Evolutionary conservation across 2,797 vertebrate genomes (phyloP), one percentile per base, ranked within the genome.

Genomic region (Podarcis lilfordi): DNA sequence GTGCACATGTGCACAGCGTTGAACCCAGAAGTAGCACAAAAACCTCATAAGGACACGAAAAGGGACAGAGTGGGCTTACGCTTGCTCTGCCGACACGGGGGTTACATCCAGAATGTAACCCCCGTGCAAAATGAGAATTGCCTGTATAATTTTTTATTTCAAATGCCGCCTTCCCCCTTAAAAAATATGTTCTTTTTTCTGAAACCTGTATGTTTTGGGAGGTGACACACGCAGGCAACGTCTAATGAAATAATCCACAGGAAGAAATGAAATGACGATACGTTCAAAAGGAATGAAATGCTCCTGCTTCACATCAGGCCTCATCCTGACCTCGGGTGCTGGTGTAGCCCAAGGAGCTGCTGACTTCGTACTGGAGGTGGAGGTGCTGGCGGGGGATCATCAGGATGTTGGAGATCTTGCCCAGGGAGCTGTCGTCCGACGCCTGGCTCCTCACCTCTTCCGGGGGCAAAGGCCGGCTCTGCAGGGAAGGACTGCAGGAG

Each of bases 291-390:
- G 61, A 80, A 15, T 3, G 19, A 4, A 25, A 5, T 17, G 79
- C 55, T 64, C 32, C 2, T 19, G 2, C 6, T 32, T 35, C 23
- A 10, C 40, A 17, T 40, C 32, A 1, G 32, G 74, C 35, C 86
- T 77, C 15, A 35, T 59, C 84, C 96, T 96, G 93, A 99, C 99
- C 99, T 98, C 98, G 97, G 80, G 98, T 98, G 96, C 98, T 98
- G 93, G 98, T 98, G 94, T 99, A 99, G 82, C 99, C 99, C 94
- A 99, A 94, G 15, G 99, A 99, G 95, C 99, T 99, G 97, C 99
- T 99, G 97, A 99, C 98, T 97, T 99, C 99, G 61, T 98, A 99
- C 91, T 98, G 98, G 19, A 50, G 43, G 89, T 97, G 97, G 3
- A 97, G 94, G 82, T 98, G 97, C 9, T 97, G 95, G 2, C 98